Evolutionary conservation across 2,888 invertebrate genomes (phyloP).

Genomic region (Dioctria linearis): DNA sequence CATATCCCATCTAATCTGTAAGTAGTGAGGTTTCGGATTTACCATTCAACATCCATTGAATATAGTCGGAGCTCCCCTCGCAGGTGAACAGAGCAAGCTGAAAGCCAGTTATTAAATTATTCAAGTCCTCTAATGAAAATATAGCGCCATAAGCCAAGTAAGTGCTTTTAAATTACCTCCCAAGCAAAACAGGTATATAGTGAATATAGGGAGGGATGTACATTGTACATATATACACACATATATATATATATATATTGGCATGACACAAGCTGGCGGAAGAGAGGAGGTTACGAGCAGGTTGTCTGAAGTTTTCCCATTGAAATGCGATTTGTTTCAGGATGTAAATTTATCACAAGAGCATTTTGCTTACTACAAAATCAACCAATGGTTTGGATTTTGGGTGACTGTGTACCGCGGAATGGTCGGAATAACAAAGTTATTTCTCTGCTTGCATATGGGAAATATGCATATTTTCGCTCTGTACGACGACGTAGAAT

Average conservation of each 20-base stretch:
- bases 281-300: not conserved
- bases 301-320: conserved; percentile 17
- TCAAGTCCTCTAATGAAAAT: conserved; percentile 13
- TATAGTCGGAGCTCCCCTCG: not conserved
- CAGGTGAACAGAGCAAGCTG: not conserved
- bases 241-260: not conserved
- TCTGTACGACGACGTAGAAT: not conserved
- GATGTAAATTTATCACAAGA: conserved; percentile 38
- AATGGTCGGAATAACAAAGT: conserved; percentile 19
- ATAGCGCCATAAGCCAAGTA: conserved; percentile 13
- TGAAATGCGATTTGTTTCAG: conserved; percentile 36
- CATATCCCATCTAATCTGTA: not conserved
- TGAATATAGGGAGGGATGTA: not conserved
- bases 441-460: conserved; percentile 3
- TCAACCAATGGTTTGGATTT: not conserved
- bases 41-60: not conserved
- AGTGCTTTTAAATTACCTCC: conserved; percentile 12
- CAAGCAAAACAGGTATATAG: not conserved
- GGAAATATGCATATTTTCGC: not conserved
- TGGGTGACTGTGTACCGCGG: not conserved
- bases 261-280: not conserved
- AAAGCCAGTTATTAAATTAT: conserved; percentile 22
- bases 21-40: conserved; percentile 7
- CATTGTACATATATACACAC: not conserved
- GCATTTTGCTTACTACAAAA: not conserved